Base-by-base conservation (phyloP, 1,140 invertebrate genomes). In the Sycophaga agraensis region DNA sequence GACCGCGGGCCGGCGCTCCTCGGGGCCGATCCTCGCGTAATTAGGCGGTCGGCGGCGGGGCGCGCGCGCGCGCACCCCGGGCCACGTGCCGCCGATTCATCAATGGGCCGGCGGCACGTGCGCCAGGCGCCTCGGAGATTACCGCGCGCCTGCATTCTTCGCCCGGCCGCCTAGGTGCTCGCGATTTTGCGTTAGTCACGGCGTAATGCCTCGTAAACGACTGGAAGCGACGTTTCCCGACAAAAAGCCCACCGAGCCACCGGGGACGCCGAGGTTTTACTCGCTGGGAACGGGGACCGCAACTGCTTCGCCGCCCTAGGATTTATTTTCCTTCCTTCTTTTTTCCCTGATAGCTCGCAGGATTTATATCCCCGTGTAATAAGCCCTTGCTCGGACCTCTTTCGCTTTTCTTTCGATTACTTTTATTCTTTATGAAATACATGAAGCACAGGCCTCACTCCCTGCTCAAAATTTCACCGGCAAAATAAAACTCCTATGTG, bases 21-120 rank as follows among this genome's bases (percentile, higher is more conserved):
- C 12, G 6, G 31, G 14, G 74, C 73, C 75, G 77, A 79, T 80
- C 73, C 74, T 74, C 75, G 73, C 76, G 76, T 81, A 81, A 81
- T 81, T 80, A 81, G 78, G 74, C 70, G 66, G 70, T 73, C 71
- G 66, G 71, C 63, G 67, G 66, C n/a, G n/a, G n/a, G n/a, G n/a
- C n/a, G n/a, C n/a, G n/a, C 74, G 72, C 72, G 72, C 71, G 70
- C 53, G 35, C 26, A 17, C 12, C 70, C 63, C 24, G 67, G 72
- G 78, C 61, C 79, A 81, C 79, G 79, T 81, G 79, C 75, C 64
- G 72, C 73, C 78, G 71, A 81, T 81, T 81, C 75, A 79, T 81
- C 79, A 80, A 77, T 76, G 72, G 73, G 59, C 72, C 63, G 67
- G 66, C 28, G 28, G 28, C 5, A 4, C 5, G 5, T 4, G 28